Evolutionary conservation across 2,797 vertebrate genomes (phyloP).

Genomic region (Esox masquinongy): DNA sequence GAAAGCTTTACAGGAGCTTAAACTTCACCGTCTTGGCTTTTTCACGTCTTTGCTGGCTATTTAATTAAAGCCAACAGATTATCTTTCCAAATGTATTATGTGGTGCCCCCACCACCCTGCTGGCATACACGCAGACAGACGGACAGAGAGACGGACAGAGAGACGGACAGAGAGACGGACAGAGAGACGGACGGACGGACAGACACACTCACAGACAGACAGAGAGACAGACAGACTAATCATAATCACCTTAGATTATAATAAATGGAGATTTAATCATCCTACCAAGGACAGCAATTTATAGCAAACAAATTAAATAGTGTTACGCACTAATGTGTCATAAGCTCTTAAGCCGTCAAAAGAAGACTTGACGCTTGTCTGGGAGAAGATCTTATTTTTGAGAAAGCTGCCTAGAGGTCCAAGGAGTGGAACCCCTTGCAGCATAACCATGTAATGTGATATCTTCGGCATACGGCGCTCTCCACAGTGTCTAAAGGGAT

Average conservation of each 20-base stretch:
- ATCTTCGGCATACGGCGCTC: constrained; percentile 7
- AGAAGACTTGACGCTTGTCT: constrained; percentile 23
- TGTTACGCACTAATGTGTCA: constrained; percentile 34
- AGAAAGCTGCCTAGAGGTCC: background rate
- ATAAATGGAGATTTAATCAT: constrained; percentile 36
- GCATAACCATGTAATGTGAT: constrained; percentile 18
- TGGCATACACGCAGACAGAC: constrained; percentile 10
- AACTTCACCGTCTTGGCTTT: constrained; percentile 39
- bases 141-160: background rate
- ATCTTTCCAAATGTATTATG: constrained; percentile 61
- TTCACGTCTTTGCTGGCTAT: constrained; percentile 45
- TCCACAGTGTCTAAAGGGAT: constrained; percentile 13
- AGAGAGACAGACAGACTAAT: constrained; percentile 9
- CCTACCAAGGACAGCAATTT: constrained; percentile 31
- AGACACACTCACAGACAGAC: constrained; percentile 7
- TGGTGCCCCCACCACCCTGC: constrained; percentile 23
- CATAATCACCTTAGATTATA: constrained; percentile 55
- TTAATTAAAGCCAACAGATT: constrained; percentile 71
- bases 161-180: constrained; percentile 6
- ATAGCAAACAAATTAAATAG: constrained; percentile 28
- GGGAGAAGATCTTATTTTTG: background rate
- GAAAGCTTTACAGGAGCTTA: constrained; percentile 25
- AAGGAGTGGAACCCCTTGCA: background rate
- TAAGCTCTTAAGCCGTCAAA: constrained; percentile 34
- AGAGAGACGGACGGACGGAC: constrained; percentile 3